Evolutionary conservation across 2,113 vertebrate genomes (phyloP), one percentile per base, ranked within the genome.

Genomic region (Eulacestoma nigropectus): DNA sequence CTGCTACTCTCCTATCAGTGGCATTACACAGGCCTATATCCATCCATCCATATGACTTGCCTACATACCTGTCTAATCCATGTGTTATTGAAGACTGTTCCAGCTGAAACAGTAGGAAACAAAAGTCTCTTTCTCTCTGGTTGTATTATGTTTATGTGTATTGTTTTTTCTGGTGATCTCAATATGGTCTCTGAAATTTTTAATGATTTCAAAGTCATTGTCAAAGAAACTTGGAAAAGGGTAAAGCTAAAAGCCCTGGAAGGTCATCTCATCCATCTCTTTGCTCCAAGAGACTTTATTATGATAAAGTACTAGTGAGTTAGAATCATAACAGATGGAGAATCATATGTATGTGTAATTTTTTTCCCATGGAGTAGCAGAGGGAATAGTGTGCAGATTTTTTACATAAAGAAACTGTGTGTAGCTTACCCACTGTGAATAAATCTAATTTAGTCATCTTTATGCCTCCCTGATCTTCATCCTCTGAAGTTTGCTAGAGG

Each of bases 361-460:
- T 92, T 95, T 96, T 96, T 96, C 94, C 93, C 96, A 95, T 91
- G 94, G 69, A 92, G 21, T 60, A 94, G 89, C 35, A 77, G 62
- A 89, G 76, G 79, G 84, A 95, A 93, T 96, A 60, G 14, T 84
- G 90, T 96, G 89, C 96, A 97, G 95, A 97, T 96, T 97, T 97
- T 97, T 97, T 95, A 95, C 96, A 98, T 97, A 97, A 97, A 97
- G 95, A 96, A 97, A 89, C 95, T 96, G 87, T 91, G 57, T 95
- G 70, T 84, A 93, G 94, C 96, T 94, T 94, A 96, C 95, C 93
- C 97, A 95, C 94, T 97, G 97, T 96, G 97, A 97, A 97, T 97
- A 97, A 97, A 97, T 97, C 97, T 95, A 97, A 98, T 97, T 98
- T 97, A 97, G 89, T 82, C 39, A 56, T 97, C 97, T 98, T 96